Evolutionary conservation across 2,888 invertebrate species (phyloP).

Genomic region (Yponomeuta plumbellus): DNA sequence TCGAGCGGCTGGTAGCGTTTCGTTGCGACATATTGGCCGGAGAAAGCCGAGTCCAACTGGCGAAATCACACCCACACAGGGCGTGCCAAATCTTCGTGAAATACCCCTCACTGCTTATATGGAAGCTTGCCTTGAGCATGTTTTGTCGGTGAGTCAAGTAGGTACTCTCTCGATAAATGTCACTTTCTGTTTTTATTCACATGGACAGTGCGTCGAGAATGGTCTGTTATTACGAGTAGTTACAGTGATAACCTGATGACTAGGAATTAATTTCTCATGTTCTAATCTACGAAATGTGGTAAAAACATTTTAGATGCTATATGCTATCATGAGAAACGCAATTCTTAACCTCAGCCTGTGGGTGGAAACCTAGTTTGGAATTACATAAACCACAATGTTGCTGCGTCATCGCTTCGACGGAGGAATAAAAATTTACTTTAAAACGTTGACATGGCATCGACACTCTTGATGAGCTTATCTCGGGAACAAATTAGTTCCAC

Average conservation of each 20-base stretch:
- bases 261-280: neutral
- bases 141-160: slow-evolving; percentile 29
- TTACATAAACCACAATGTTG: neutral
- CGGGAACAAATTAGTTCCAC: neutral
- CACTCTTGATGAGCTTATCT: neutral
- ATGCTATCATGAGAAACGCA: neutral
- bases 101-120: slow-evolving; percentile 48
- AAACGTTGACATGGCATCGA: neutral
- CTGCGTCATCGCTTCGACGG: neutral
- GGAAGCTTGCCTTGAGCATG: slow-evolving; percentile 31
- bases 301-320: neutral
- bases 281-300: neutral
- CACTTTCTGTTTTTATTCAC: neutral
- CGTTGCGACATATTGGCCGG: slow-evolving; percentile 51
- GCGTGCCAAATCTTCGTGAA: slow-evolving; percentile 64
- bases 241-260: neutral
- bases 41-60: slow-evolving; percentile 67
- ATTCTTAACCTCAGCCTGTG: neutral
- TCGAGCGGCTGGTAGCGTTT: neutral
- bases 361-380: neutral
- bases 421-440: neutral
- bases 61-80: slow-evolving; percentile 69
- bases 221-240: neutral
- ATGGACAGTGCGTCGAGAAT: neutral
- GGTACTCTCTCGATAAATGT: slow-evolving; percentile 11